Base-by-base conservation (phyloP, 2,797 vertebrate species). In the Neosilurus mollespiculum region DNA sequence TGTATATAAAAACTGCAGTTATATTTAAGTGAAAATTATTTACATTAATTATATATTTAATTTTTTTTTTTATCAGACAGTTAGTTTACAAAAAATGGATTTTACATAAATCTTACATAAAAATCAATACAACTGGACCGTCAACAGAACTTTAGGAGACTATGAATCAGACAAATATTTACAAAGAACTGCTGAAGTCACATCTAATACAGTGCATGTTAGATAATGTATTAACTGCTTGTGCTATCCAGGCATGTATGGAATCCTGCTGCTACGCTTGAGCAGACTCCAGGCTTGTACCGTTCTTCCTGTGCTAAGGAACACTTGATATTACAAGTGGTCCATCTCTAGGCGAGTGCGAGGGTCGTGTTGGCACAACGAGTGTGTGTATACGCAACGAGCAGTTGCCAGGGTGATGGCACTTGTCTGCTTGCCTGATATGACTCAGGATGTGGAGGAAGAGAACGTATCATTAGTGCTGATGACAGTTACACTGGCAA, bases 401-500 rank as follows among this genome's bases (percentile, higher is more conserved):
- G 26, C 24, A 78, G 87, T 90, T 90, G 77, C 86, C 81, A 88
- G 59, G 80, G 85, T 66, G 86, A 85, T 77, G 24, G 72, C 66
- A 16, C 77, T 85, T 67, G 51, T 80, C 49, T 66, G 49, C 51
- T n/a, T 77, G 49, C 9, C 76, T 61, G 82, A 64, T 59, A 37
- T 85, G 83, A 87, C 65, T 85, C 86, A 88, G 49, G 26, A 59
- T 14, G 71, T 67, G 78, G 78, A 73, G 78, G 83, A 87, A 80
- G 34, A 61, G 81, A 80, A 83, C 9, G 66, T 62, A 75, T 80
- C 20, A 26, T 65, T 71, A 84, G 75, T 85, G 82, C 77, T 87
- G 78, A 87, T 62, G 58, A 67, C 81, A 77, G 85, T 82, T 81
- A 85, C 64, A 83, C 20, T 51, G 81, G 71, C 64, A 78, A 84